Evolutionary conservation across 2,888 invertebrate genomes (phyloP), one percentile per base, ranked within the genome.

Genomic region (Meiosimyza platycephala): DNA sequence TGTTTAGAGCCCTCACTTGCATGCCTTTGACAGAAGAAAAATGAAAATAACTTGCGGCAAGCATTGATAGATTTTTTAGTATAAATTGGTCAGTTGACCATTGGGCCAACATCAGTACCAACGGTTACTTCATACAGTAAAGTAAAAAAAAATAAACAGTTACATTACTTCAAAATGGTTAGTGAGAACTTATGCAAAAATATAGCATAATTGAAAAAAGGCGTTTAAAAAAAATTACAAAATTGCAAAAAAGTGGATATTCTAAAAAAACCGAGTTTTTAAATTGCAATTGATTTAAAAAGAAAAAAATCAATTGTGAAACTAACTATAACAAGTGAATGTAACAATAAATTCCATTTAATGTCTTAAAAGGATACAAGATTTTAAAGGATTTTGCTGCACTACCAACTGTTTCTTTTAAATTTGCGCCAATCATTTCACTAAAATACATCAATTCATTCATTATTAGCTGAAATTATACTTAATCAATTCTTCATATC

Each of bases 41-140:
- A 68, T 50, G 16, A 52, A 50, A 60, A 51, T 40, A 54, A 40
- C 13, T 12, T 28, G 47, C 66, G 15, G 77, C 78, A 78, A 74
- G 76, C 71, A 48, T 73, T 57, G 57, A 73, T 78, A 78, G 75
- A 57, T 22, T 75, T 80, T 81, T 83, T 79, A 71, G 80, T 85
- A 85, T 85, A 85, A 86, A 85, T 84, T 81, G 81, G 75, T 80
- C 79, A 78, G 79, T 75, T 72, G 76, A 72, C 79, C 77, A 76
- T 76, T 79, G 80, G 82, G 80, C 80, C 80, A 85, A 79, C 83
- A 85, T 86, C 85, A 85, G 85, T 85, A 83, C 81, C 80, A 82
- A 80, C 79, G 81, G 81, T 82, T 79, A 79, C 81, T 82, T 84
- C 82, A 80, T 79, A 79, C 79, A 81, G 82, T 78, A 75, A 80